Percentiles rank a stretch among this genome's conserved stretches.
phyloP scores from a whole-genome alignment of 2,888 invertebrate genomes.

The Melieria omissa region DNA sequence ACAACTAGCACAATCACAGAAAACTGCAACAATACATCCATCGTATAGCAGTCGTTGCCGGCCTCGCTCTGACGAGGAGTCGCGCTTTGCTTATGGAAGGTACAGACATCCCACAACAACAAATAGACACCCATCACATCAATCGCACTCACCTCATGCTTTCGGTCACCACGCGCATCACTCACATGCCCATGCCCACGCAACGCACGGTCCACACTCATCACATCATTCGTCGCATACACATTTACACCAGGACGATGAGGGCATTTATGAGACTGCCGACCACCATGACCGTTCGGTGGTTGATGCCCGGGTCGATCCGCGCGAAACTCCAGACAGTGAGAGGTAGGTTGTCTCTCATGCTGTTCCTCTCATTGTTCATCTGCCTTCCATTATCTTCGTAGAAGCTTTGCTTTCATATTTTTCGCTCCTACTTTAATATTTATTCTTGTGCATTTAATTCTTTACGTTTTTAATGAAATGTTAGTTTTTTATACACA shows the following conservation, averaged over 20 bases:
- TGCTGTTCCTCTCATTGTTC: conserved; percentile 15
- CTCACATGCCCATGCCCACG: conserved; percentile 67
- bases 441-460: background rate
- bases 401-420: background rate
- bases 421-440: conserved; percentile 13
- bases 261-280: conserved; percentile 89
- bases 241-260: conserved; percentile 77
- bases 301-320: conserved; percentile 73
- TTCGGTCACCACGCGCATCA: conserved; percentile 69
- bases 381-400: background rate
- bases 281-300: conserved; percentile 75
- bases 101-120: conserved; percentile 68
- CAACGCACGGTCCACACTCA: conserved; percentile 67
- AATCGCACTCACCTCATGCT: conserved; percentile 69
- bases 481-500: no score
- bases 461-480: conserved; percentile 3
- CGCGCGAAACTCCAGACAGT: conserved; percentile 85
- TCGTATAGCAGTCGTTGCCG: conserved; percentile 71
- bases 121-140: conserved; percentile 68
- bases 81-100: conserved; percentile 80
- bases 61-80: conserved; percentile 75
- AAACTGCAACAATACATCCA: conserved; percentile 69
- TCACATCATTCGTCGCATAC: conserved; percentile 71
- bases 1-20: conserved; percentile 68
- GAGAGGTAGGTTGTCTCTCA: conserved; percentile 77